Evolutionary conservation across 2,113 vertebrate species (phyloP).

Genomic region (Notothenia rossii): DNA sequence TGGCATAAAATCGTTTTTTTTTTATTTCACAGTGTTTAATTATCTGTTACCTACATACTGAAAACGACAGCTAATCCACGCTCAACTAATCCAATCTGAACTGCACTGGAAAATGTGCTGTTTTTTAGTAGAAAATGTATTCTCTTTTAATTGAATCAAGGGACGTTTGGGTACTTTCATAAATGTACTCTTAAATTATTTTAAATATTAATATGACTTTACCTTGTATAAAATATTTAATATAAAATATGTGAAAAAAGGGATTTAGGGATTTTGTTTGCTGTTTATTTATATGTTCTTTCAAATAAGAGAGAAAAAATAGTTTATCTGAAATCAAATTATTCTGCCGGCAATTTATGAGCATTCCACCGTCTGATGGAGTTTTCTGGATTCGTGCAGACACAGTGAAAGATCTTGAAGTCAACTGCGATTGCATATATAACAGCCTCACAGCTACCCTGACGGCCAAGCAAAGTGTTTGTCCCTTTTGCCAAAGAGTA

Average conservation of each 20-base stretch:
- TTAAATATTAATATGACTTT: slow-evolving; percentile 8
- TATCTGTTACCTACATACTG: background rate
- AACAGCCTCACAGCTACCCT: slow-evolving; percentile 82
- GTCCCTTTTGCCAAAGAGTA: slow-evolving; percentile 84
- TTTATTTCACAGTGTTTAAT: slow-evolving; percentile 13
- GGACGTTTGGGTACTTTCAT: background rate
- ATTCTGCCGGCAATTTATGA: slow-evolving; percentile 66
- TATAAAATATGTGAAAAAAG: background rate
- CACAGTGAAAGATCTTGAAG: slow-evolving; percentile 78
- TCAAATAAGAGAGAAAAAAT: slow-evolving; percentile 24
- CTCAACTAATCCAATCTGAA: slow-evolving; percentile 8
- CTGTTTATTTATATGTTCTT: background rate
- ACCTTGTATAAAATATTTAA: background rate
- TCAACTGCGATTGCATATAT: slow-evolving; percentile 84
- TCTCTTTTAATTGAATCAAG: slow-evolving; percentile 5
- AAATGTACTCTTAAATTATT: background rate
- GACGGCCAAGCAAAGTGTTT: slow-evolving; percentile 85
- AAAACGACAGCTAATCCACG: slow-evolving; percentile 9
- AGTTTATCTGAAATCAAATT: slow-evolving; percentile 32
- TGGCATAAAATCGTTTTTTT: background rate
- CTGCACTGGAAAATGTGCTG: background rate
- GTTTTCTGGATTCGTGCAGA: slow-evolving; percentile 74
- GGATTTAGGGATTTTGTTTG: background rate
- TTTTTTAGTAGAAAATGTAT: background rate
- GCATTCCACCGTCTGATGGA: slow-evolving; percentile 69